Base-by-base conservation (phyloP, 2,113 vertebrate genomes). In the Dipodomys spectabilis region DNA sequence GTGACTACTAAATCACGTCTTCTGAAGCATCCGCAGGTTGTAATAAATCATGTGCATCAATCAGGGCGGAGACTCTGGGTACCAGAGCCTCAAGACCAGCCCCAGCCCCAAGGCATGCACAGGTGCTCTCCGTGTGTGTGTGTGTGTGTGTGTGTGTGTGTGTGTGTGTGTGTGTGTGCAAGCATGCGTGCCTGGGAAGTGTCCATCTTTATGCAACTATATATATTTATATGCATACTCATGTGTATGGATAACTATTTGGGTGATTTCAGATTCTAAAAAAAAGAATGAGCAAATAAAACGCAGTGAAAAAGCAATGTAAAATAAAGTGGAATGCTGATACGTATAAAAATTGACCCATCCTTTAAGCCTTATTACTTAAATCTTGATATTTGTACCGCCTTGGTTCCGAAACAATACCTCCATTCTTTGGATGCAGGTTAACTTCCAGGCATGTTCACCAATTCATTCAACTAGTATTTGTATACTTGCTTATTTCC, bases 1-100 rank as follows among this genome's bases (percentile, higher is more conserved):
- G 96, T 98, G 98, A 98, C 98, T 98, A 98, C 97, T 99, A 98
- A 98, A 98, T 99, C 98, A 98, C 94, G 18, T 97, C 96, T 99
- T 98, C 98, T 97, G 97, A 98, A 97, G 73, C 92, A 94, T 96
- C 93, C 92, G 97, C 95, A 97, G 97, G 91, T 96, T 94, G 97
- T 95, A 97, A 98, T 98, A 97, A 88, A 98, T 98, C 97, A 97
- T 90, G 98, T 91, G 93, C 97, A 98, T 98, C 98, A 97, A 97
- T 98, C 97, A 97, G 91, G 95, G 82, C 93, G 96, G 79, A 92
- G 95, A 83, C 94, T 96, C 95, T 95, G 96, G 95, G 57, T 60
- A 82, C 93, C 78, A 91, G 93, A 94, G 88, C 94, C 96, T 92
- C 62, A 12, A 1, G 32, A 0, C 35, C 89, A 95, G 91, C 93